Conservation (phyloP, 1,140 invertebrate genomes). For the Cephus cinctus region DNA sequence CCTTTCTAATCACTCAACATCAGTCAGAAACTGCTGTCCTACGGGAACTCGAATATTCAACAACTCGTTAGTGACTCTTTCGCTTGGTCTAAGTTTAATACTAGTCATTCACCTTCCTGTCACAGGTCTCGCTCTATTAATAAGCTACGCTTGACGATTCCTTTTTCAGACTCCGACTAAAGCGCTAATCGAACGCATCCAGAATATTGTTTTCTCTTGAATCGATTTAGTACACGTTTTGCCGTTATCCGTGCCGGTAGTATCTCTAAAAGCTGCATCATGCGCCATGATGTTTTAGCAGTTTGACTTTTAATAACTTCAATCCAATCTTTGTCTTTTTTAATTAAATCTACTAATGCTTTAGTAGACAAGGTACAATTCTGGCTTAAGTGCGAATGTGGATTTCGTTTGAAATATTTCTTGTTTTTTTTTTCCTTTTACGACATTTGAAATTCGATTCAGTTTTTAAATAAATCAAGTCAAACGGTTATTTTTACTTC, state of each 20-base stretch:
- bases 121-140: conserved; percentile 2
- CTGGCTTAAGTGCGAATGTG: too few relatives aligned
- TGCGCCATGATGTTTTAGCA: too few relatives aligned
- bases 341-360: too few relatives aligned
- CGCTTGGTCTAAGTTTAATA: conserved; percentile 5
- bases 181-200: too few relatives aligned
- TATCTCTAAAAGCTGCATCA: too few relatives aligned
- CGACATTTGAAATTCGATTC: conserved; percentile 1
- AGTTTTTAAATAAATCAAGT: background rate
- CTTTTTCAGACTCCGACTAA: background rate
- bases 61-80: background rate
- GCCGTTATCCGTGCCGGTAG: too few relatives aligned
- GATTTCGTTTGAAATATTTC: too few relatives aligned
- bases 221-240: too few relatives aligned
- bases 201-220: too few relatives aligned
- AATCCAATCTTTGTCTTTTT: too few relatives aligned
- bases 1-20: conserved; percentile 3
- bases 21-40: background rate
- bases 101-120: conserved; percentile 7
- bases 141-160: conserved; percentile 3
- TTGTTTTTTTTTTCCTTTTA: background rate
- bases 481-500: conserved; percentile 9
- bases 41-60: background rate
- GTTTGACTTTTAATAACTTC: too few relatives aligned
- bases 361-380: too few relatives aligned